Base-by-base conservation (phyloP, 2,113 vertebrate species). In the Picathartes gymnocephalus region DNA sequence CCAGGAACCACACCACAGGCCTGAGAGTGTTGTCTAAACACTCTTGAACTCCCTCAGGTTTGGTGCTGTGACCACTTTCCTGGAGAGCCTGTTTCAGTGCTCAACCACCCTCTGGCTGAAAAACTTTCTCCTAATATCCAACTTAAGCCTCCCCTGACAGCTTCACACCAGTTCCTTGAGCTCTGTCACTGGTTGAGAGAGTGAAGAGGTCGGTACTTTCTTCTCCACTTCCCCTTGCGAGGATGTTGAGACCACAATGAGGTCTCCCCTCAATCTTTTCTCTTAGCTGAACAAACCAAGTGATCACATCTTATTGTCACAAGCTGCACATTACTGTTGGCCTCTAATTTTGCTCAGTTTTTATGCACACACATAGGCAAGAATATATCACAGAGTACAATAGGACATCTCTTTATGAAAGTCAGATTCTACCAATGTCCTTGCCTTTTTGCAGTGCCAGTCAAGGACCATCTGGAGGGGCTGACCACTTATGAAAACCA, bases 1-100 rank as follows among this genome's bases (percentile, higher is more conserved):
- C 9, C 30, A 60, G 35, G 9, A 47, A 30, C 40, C 20, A 39
- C 53, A 60, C 6, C 5, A 17, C 0, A 0, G 4, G 4, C 7
- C 33, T 27, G 53, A 39, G 10, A 45, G 7, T 10, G 28, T 7
- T 44, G 25, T 37, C 13, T 35, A 33, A 50, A 50, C 37, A 23
- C 4, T 31, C 24, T 35, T 44, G 33, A 81, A 28, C 8, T 70
- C 64, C 20, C 12, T 23, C 27, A 65, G 22, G 31, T 27, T 72
- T 50, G 22, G 14, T 64, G 30, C 9, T 48, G 9, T 35, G 18
- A 22, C 4, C 25, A 9, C 25, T 64, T 48, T 25, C 25, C 17
- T 37, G 21, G 11, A 42, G 35, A 50, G 15, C 9, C 13, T 56
- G 17, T 48, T 56, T 17, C 35, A 42, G 21, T 10, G 25, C 7